Evolutionary conservation across 2,888 invertebrate genomes (phyloP).

Genomic region (Acleris sparsana): DNA sequence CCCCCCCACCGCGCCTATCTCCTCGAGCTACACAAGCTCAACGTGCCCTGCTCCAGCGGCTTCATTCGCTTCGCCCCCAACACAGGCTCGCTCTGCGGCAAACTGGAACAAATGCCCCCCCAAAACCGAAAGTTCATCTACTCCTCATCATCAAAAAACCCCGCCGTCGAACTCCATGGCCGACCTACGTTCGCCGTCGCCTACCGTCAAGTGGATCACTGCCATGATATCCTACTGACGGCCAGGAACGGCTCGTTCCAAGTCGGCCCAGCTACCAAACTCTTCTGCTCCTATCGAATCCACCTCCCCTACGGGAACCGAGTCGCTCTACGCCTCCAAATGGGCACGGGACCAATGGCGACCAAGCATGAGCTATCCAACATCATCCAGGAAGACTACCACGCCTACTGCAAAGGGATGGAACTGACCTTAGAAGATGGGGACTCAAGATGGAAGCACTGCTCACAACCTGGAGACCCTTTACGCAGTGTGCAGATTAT

Average conservation of each 20-base stretch:
- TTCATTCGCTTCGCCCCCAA: slow-evolving; percentile 84
- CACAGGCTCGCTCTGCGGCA: slow-evolving; percentile 85
- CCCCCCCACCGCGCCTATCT: slow-evolving; percentile 82
- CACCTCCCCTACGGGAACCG: slow-evolving; percentile 88
- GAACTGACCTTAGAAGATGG: slow-evolving; percentile 84
- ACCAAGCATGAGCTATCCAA: slow-evolving; percentile 63
- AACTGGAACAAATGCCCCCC: slow-evolving; percentile 86
- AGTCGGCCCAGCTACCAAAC: slow-evolving; percentile 82
- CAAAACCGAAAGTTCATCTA: slow-evolving; percentile 84
- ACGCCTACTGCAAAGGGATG: slow-evolving; percentile 81
- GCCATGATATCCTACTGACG: slow-evolving; percentile 87
- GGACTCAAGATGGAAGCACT: slow-evolving; percentile 83
- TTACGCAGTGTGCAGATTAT: slow-evolving; percentile 84
- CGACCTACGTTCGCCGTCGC: slow-evolving; percentile 86
- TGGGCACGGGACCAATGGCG: slow-evolving; percentile 76
- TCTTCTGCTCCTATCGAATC: slow-evolving; percentile 87
- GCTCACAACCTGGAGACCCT: slow-evolving; percentile 83
- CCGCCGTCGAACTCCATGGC: slow-evolving; percentile 83
- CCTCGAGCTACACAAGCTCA: slow-evolving; percentile 86
- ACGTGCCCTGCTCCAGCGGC: slow-evolving; percentile 86
- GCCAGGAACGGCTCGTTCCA: slow-evolving; percentile 86
- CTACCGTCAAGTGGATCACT: slow-evolving; percentile 88
- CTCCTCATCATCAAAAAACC: slow-evolving; percentile 75
- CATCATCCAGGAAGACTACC: slow-evolving; percentile 66
- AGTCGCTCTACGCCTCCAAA: slow-evolving; percentile 85